Evolutionary conservation across 2,888 invertebrate species (phyloP), one percentile per base, ranked within the genome.

Genomic region (Aleiodes alternator): DNA sequence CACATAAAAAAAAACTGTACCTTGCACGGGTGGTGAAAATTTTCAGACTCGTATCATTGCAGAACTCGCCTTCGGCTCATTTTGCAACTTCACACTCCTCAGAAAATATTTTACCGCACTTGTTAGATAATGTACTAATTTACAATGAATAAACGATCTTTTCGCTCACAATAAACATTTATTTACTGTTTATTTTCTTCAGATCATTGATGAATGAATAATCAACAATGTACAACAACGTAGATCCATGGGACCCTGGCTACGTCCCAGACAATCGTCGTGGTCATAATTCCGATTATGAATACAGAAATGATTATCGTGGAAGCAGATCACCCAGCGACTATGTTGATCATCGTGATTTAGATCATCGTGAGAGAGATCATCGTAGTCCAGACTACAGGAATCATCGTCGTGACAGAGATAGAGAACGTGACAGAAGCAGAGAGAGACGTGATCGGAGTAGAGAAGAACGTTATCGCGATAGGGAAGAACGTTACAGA

Each of bases 161-260:
- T 23, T 23, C 23, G 2, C 23, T 23, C 23, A 23, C 2, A 23
- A 23, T 23, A 23, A 23, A 23, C 23, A 4, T 3, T 34, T 3
- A 34, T 3, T 34, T 3, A 2, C 23, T 38, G 38, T 8, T 38
- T 8, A 38, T 8, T 43, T 43, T 8, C 9, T 43, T 3, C 23
- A 43, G 48, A 7, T 64, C 16, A 64, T 43, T 43, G 48, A 23
- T 11, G 16, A 64, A 64, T 64, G 64, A 55, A 16, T 43, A 43
- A 48, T 16, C 64, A 16, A 48, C 16, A n/a, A 64, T 64, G 64
- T 64, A 68, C 51, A 68, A 68, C 29, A 68, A 68, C 29, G 50
- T 68, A n/a, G 51, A 68, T 31, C 89, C 89, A 0, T 89, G 89
- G 89, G 89, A 89, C 73, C 87, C 89, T 59, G 89, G 89, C 23